Conservation (phyloP, 2,113 vertebrate species). For the Notarius lentiginosus region DNA sequence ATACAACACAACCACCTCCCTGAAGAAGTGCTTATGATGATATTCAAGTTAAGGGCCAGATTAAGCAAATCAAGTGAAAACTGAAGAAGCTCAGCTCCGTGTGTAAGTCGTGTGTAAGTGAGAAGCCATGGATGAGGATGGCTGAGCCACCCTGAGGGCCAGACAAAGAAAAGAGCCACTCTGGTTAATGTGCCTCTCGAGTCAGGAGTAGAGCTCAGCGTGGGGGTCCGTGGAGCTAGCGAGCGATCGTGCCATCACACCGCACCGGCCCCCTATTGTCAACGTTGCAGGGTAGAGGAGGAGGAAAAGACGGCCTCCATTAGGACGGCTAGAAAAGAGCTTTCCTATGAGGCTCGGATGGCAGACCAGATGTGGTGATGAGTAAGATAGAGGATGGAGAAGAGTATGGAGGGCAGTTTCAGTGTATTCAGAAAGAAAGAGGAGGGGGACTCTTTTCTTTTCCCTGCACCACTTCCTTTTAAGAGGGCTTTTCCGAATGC, state of each 20-base stretch:
- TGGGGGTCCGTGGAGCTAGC: constrained; percentile 13
- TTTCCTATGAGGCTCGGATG: constrained; percentile 28
- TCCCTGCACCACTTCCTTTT: constrained; percentile 49
- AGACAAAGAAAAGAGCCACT: constrained; percentile 49
- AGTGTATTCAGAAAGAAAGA: constrained; percentile 11
- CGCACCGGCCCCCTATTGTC: constrained; percentile 2
- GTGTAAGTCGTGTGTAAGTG: constrained; percentile 7
- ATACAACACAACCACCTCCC: not conserved
- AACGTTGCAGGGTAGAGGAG: constrained; percentile 43
- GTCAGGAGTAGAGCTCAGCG: constrained; percentile 15
- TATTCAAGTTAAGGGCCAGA: constrained; percentile 24
- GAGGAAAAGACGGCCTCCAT: constrained; percentile 60
- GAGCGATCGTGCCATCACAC: constrained; percentile 11
- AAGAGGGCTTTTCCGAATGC: constrained; percentile 48
- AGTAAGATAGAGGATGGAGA: constrained; percentile 7
- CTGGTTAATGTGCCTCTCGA: constrained; percentile 50
- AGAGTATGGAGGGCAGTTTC: constrained; percentile 23
- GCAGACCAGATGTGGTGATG: constrained; percentile 63
- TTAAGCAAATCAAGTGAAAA: constrained; percentile 39
- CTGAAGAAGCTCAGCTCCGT: constrained; percentile 25
- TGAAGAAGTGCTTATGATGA: constrained; percentile 14
- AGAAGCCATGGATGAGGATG: constrained; percentile 29
- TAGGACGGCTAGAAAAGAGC: constrained; percentile 34
- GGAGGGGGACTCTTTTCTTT: constrained; percentile 38
- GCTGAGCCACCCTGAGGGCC: constrained; percentile 39